phyloP scores from a whole-genome alignment of 2,797 vertebrate species.

The Bradypus variegatus region DNA sequence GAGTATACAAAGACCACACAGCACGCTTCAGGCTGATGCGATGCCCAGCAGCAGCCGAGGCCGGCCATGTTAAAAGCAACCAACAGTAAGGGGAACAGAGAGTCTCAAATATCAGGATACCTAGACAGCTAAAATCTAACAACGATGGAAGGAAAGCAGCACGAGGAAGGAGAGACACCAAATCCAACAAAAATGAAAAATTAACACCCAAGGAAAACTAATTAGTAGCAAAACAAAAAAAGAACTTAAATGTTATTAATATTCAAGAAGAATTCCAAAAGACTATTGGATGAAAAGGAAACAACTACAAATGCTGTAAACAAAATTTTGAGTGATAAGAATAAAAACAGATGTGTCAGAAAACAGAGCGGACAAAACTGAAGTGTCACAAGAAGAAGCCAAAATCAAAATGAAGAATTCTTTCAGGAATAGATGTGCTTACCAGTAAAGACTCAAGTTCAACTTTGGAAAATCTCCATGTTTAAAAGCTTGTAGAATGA shows the following conservation, averaged over 20 bases:
- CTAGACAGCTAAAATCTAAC: not conserved
- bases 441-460: not conserved
- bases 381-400: not conserved
- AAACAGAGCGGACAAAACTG: not conserved
- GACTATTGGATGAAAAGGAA: not conserved
- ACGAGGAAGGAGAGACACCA: not conserved
- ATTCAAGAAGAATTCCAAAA: not conserved
- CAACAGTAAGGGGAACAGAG: not conserved
- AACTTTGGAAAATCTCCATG: not conserved
- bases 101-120: not conserved
- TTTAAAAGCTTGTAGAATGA: not conserved
- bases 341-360: not conserved
- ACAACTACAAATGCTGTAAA: not conserved
- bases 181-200: not conserved
- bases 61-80: not conserved
- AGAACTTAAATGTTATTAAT: not conserved
- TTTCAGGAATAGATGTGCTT: not conserved
- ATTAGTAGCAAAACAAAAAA: not conserved
- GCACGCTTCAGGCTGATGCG: not conserved
- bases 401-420: conserved; percentile 20
- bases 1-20: not conserved
- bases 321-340: not conserved
- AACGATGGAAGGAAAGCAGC: not conserved
- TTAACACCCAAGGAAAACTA: not conserved
- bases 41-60: not conserved